Evolutionary conservation across 2,113 vertebrate genomes (phyloP).

Genomic region (Myocastor coypus): DNA sequence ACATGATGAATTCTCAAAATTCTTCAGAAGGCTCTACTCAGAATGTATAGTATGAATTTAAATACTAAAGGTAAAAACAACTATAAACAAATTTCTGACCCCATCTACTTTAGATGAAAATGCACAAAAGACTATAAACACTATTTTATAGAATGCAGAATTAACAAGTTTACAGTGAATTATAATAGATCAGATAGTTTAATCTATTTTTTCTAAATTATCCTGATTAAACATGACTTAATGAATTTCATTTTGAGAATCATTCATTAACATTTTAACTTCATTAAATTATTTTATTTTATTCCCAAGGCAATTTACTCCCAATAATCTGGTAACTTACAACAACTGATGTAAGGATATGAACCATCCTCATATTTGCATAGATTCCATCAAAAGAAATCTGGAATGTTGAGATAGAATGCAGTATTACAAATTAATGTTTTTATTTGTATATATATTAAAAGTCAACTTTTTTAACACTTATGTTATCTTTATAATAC

Average conservation of each 20-base stretch:
- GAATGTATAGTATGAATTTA: not conserved
- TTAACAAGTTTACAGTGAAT: not conserved
- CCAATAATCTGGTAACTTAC: constrained; percentile 89
- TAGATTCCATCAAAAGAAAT: constrained; percentile 98
- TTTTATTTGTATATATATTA: constrained; percentile 6
- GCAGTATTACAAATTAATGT: constrained; percentile 41
- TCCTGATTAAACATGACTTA: constrained; percentile 51
- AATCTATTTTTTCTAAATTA: constrained; percentile 44
- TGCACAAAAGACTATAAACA: not conserved
- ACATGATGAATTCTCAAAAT: not conserved
- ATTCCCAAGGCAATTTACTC: constrained; percentile 44
- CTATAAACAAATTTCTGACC: not conserved
- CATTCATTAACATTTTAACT: no score
- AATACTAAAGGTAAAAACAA: not conserved
- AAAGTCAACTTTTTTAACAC: not conserved
- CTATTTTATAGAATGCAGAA: not conserved
- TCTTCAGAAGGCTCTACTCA: not conserved
- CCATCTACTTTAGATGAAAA: not conserved
- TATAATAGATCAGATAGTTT: not conserved
- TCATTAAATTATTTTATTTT: no score
- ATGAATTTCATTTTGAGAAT: constrained; percentile 52
- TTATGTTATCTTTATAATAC: not conserved
- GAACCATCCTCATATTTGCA: constrained; percentile 99
- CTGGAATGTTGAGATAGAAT: constrained; percentile 86
- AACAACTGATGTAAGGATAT: constrained; percentile 99